A percentile compares a stretch with the other conserved stretches of the same genome.
phyloP scores from a whole-genome alignment of 2,888 invertebrate species.

The Anticlea derivata region DNA sequence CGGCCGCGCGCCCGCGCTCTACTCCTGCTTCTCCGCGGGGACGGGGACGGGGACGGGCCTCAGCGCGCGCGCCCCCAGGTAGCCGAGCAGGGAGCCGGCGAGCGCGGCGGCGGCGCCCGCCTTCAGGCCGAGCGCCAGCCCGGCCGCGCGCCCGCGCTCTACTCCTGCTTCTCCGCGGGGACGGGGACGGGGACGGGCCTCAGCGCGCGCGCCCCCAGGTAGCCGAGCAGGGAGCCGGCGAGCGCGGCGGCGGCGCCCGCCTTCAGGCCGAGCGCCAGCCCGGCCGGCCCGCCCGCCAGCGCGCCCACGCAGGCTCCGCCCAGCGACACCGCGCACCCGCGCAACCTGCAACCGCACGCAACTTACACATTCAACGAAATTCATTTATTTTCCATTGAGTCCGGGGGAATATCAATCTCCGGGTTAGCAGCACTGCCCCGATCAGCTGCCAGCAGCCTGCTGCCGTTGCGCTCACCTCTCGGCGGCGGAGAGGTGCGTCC shows the following conservation, averaged over 20 bases:
- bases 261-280: constrained; percentile 49
- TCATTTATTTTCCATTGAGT: too few relatives aligned
- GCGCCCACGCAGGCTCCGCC: constrained; percentile 60
- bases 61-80: constrained; percentile 42
- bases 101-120: constrained; percentile 37
- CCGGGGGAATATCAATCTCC: too few relatives aligned
- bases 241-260: constrained; percentile 37
- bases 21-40: constrained; percentile 4
- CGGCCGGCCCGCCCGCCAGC: constrained; percentile 60
- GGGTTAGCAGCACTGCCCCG: too few relatives aligned
- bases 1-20: constrained; percentile 56
- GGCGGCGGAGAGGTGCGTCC: constrained; percentile 49
- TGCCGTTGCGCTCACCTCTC: constrained; percentile 57
- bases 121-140: constrained; percentile 51
- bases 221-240: constrained; percentile 16
- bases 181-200: constrained; percentile 44
- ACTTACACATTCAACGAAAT: too few relatives aligned
- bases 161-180: constrained; percentile 4
- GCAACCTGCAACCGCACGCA: too few relatives aligned
- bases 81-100: constrained; percentile 46
- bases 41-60: constrained; percentile 44
- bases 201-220: constrained; percentile 42
- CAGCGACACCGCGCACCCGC: constrained; percentile 50
- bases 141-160: constrained; percentile 56
- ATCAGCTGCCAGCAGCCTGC: too few relatives aligned